Evolutionary conservation across 53 echinoderm and acorn worm species (phyloP).

Genomic region (Glandiceps talaboti): DNA sequence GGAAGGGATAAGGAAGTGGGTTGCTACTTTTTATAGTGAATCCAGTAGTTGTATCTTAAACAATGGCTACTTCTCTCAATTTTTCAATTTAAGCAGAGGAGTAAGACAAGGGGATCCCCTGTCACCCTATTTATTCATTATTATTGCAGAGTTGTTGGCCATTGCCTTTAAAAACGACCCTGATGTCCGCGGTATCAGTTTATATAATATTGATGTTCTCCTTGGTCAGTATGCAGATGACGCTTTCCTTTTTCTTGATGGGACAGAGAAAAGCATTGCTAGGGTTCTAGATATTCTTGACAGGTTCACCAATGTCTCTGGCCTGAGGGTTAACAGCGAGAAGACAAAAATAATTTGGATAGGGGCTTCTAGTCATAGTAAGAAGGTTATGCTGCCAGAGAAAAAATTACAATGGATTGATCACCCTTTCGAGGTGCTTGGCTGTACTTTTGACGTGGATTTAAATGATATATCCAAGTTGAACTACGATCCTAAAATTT

Average conservation of each 20-base stretch:
- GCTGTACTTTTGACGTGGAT: not conserved
- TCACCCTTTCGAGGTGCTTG: not conserved
- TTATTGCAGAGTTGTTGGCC: slow-evolving; percentile 12
- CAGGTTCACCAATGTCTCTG: not conserved
- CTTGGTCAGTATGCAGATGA: not conserved
- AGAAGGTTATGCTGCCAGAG: not conserved
- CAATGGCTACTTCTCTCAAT: slow-evolving; percentile 21
- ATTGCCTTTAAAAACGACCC: slow-evolving; percentile 10
- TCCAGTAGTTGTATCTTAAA: slow-evolving; percentile 13
- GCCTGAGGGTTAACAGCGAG: not conserved
- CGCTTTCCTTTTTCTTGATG: not conserved
- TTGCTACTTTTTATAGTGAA: slow-evolving; percentile 20
- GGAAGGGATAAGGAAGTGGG: too few relatives aligned
- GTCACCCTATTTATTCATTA: slow-evolving; percentile 15
- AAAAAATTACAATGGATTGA: not conserved
- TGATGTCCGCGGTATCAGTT: slow-evolving; percentile 8
- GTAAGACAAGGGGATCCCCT: slow-evolving; percentile 37
- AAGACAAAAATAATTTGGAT: not conserved
- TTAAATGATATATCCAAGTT: not conserved
- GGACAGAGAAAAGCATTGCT: not conserved
- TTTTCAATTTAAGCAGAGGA: slow-evolving; percentile 20
- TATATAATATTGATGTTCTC: not conserved
- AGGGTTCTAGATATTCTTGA: not conserved
- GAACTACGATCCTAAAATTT: not conserved
- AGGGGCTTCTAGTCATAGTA: not conserved